phyloP scores from a whole-genome alignment of 2,113 vertebrate species.

The Pleuronectes platessa region DNA sequence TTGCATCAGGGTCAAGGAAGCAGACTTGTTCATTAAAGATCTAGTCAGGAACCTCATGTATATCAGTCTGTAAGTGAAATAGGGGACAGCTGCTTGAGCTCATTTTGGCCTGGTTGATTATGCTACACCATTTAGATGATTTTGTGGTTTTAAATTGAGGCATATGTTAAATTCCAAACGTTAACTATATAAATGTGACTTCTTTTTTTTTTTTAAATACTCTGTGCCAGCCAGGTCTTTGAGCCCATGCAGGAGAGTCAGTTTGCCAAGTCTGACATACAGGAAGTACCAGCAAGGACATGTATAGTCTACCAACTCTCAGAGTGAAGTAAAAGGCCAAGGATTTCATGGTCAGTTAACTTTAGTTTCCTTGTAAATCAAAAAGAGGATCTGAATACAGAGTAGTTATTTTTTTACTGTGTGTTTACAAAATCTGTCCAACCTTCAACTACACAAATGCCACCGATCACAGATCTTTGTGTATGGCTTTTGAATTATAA shows the following conservation, averaged over 20 bases:
- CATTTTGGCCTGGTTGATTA: constrained; percentile 6
- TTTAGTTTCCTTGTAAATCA: neutral
- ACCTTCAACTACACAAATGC: neutral
- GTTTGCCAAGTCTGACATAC: neutral
- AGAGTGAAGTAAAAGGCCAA: neutral
- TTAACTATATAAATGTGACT: neutral
- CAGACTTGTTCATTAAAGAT: constrained; percentile 43
- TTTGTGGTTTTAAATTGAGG: neutral
- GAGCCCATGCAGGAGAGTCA: neutral
- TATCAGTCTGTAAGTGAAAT: constrained; percentile 10
- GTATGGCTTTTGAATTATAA: neutral
- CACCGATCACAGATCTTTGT: neutral
- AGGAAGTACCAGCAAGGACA: neutral
- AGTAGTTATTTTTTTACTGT: neutral
- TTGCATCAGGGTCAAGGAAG: constrained; percentile 51
- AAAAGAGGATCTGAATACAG: neutral
- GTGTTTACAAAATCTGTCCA: neutral
- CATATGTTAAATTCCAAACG: neutral
- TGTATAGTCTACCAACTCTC: neutral
- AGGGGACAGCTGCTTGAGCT: constrained; percentile 1
- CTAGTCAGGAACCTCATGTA: constrained; percentile 19
- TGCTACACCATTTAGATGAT: neutral
- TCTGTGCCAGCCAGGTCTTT: neutral
- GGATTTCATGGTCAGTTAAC: neutral
- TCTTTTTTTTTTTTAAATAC: neutral